These are phyloP conservation scores for Callitettix versicolor DNA, from an alignment of 1,140 invertebrate genomes.

Conservation along the genomic window DNA sequence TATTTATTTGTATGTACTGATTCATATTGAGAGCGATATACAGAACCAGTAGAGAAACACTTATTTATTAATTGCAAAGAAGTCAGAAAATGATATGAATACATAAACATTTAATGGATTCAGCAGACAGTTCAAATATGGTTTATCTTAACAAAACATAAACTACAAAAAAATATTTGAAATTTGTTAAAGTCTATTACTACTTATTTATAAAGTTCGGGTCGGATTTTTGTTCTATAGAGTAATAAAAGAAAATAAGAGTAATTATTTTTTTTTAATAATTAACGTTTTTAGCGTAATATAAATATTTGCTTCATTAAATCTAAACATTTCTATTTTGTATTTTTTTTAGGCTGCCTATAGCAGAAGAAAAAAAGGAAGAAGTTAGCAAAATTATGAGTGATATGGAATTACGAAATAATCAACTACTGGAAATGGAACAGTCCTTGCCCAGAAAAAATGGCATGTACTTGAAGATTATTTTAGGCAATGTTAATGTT, in stretches of 20 bases:
- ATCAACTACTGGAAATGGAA: slow-evolving; percentile 73
- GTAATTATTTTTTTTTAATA: background rate
- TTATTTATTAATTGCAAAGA: too few relatives aligned
- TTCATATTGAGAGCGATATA: too few relatives aligned
- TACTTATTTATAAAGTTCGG: background rate
- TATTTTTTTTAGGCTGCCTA: slow-evolving; percentile 16
- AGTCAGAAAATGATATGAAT: too few relatives aligned
- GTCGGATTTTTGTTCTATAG: background rate
- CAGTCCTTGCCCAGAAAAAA: slow-evolving; percentile 76
- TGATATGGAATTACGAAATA: slow-evolving; percentile 62
- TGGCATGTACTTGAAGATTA: slow-evolving; percentile 84
- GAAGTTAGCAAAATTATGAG: slow-evolving; percentile 43
- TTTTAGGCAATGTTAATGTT: slow-evolving; percentile 93
- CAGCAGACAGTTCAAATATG: too few relatives aligned
- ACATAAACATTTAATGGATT: too few relatives aligned
- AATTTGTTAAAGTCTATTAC: background rate
- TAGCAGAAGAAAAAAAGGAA: slow-evolving; percentile 16
- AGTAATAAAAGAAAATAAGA: background rate
- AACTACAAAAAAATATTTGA: too few relatives aligned
- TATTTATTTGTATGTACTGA: too few relatives aligned
- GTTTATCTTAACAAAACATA: too few relatives aligned
- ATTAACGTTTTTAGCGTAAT: background rate
- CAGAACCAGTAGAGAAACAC: too few relatives aligned
- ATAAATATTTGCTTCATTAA: background rate
- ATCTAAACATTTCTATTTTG: background rate